phyloP scores from a whole-genome alignment of 2,797 vertebrate genomes.

The Anas georgica region DNA sequence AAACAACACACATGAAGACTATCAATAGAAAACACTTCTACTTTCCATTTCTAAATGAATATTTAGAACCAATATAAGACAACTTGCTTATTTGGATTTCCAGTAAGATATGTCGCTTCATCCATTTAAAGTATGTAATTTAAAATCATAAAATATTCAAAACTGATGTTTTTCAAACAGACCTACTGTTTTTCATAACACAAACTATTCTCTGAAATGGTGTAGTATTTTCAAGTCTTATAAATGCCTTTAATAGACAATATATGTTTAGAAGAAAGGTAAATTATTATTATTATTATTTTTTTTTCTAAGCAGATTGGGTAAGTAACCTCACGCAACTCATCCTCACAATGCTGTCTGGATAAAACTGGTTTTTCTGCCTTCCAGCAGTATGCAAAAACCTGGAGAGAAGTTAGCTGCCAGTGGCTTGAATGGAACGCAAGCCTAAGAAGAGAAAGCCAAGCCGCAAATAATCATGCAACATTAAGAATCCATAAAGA shows the following conservation, averaged over 20 bases:
- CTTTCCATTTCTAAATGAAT: conserved; percentile 2
- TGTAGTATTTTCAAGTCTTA: neutral
- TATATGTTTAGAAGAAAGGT: conserved; percentile 21
- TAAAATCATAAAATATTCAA: neutral
- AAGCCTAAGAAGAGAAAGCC: conserved; percentile 46
- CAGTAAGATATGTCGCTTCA: neutral
- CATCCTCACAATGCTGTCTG: conserved; percentile 53
- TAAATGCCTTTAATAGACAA: conserved; percentile 38
- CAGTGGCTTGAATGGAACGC: conserved; percentile 58
- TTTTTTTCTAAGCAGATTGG: conserved; percentile 9
- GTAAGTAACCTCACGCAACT: conserved; percentile 45
- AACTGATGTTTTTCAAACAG: neutral
- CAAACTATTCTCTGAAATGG: neutral
- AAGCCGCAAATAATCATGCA: conserved; percentile 49
- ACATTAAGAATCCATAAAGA: conserved; percentile 47
- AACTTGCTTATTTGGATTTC: conserved; percentile 32
- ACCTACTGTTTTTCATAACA: neutral
- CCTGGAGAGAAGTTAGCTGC: conserved; percentile 17
- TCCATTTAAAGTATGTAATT: neutral
- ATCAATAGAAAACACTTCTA: neutral
- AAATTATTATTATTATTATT: neutral
- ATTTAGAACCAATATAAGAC: neutral
- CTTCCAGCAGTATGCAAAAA: conserved; percentile 44
- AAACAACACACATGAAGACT: neutral
- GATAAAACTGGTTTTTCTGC: conserved; percentile 66